Evolutionary conservation across 2,113 vertebrate species (phyloP).

Genomic region (Sclerurus mexicanus): DNA sequence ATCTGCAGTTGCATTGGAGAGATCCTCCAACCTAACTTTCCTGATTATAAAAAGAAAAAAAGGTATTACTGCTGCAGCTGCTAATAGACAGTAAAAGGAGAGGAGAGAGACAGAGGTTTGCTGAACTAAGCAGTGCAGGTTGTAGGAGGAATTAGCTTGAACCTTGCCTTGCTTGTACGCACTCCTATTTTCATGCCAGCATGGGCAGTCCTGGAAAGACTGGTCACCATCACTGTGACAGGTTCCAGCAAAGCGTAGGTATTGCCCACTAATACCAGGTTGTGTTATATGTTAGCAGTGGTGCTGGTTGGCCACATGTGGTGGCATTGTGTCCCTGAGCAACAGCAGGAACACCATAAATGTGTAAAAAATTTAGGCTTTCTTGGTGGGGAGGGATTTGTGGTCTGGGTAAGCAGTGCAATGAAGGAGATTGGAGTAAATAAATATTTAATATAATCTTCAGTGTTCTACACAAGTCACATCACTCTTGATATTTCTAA

Average conservation of each 20-base stretch:
- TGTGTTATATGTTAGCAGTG: rapidly evolving
- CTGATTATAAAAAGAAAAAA: slow-evolving; percentile 15
- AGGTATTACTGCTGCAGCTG: slow-evolving; percentile 20
- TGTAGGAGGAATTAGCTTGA: background rate
- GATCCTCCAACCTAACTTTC: slow-evolving; percentile 49
- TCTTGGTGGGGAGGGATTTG: background rate
- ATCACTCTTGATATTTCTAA: background rate
- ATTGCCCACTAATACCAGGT: background rate
- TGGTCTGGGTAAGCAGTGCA: background rate
- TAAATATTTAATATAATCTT: background rate
- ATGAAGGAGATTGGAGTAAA: background rate
- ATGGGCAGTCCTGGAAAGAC: background rate
- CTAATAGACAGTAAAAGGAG: slow-evolving; percentile 14
- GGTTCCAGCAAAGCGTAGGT: background rate
- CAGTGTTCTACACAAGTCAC: background rate
- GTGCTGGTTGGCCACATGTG: rapidly evolving
- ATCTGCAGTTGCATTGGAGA: slow-evolving; percentile 32
- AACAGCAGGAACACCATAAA: rapidly evolving
- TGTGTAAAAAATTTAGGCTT: background rate
- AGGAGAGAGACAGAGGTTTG: background rate
- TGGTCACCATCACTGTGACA: rapidly evolving
- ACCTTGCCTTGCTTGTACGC: background rate
- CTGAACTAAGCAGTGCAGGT: background rate
- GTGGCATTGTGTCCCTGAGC: background rate
- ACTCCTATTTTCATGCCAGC: background rate